Conservation (phyloP, 64 coral and sea anemone species). For the Cladopsammia gracilis region DNA sequence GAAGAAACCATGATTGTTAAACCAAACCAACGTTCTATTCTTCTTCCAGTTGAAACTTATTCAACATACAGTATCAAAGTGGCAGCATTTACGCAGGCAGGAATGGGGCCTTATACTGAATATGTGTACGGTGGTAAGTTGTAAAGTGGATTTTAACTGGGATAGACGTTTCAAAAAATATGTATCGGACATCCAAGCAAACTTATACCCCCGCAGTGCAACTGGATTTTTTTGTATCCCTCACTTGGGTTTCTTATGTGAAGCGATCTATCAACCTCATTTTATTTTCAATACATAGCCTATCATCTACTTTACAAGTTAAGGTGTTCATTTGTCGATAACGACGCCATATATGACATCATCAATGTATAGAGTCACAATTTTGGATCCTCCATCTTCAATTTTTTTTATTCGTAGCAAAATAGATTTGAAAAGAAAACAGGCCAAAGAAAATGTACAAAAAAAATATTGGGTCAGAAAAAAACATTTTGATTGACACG, state of each 20-base stretch:
- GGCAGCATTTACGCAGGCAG: constrained; percentile 44
- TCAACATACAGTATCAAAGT: constrained; percentile 36
- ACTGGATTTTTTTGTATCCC: background rate
- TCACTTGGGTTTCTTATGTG: background rate
- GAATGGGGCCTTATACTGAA: constrained; percentile 45
- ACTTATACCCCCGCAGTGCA: background rate
- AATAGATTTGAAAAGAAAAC: no score
- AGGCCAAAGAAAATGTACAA: no score
- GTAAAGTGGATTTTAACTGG: no score
- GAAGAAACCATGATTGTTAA: background rate
- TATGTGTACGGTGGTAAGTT: constrained; percentile 53
- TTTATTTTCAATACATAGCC: background rate
- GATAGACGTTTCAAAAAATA: background rate
- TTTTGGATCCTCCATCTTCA: no score
- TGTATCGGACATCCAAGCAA: background rate
- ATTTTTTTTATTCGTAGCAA: no score
- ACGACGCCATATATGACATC: no score
- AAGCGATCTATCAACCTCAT: background rate
- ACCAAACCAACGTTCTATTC: background rate
- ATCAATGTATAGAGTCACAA: no score
- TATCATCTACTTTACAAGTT: no score
- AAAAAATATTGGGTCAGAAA: no score
- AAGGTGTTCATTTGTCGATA: no score
- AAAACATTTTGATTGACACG: no score
- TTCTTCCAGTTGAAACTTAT: constrained; percentile 2